Conservation (phyloP, 2,888 invertebrate genomes). For the Ormyrus rosae region DNA sequence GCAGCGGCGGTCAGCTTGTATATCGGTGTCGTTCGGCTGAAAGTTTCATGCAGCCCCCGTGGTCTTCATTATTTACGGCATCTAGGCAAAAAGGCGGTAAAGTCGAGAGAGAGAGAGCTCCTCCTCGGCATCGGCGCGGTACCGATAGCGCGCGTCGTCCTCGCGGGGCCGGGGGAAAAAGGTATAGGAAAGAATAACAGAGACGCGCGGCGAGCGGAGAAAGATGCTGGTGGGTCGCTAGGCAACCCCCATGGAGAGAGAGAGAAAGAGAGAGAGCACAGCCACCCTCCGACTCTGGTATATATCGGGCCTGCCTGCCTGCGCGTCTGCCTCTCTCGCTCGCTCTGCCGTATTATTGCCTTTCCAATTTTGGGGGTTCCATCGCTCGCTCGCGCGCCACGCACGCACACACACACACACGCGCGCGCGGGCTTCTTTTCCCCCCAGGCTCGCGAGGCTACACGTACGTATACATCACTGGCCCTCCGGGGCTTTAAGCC, state of each 20-base stretch:
- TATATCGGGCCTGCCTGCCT: neutral
- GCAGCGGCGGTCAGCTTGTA: too few species aligned
- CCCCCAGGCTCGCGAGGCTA: too few species aligned
- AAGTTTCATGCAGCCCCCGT: too few species aligned
- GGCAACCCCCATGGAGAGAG: conserved; percentile 67
- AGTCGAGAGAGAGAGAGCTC: neutral
- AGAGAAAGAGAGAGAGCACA: conserved; percentile 57
- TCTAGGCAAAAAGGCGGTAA: neutral
- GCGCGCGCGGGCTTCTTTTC: too few species aligned
- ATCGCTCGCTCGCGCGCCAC: conserved; percentile 34
- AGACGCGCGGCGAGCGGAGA: conserved; percentile 19
- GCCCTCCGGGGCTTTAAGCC: conserved; percentile 45
- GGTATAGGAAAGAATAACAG: conserved; percentile 47
- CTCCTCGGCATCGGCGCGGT: too few species aligned
- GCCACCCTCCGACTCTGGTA: conserved; percentile 51
- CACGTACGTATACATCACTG: conserved; percentile 8
- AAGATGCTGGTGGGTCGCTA: conserved; percentile 64
- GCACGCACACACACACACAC: conserved; percentile 35
- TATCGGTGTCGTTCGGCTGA: too few species aligned
- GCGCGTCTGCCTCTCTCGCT: conserved; percentile 24
- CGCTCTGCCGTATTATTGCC: conserved; percentile 67
- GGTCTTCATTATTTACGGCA: too few species aligned
- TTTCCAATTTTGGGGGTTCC: conserved; percentile 70
- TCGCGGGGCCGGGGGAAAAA: conserved; percentile 23
- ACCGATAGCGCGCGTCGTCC: too few species aligned